A percentile compares a stretch with the other conserved stretches of the same genome.
Conservation (phyloP, 2,797 vertebrate species). For the Enteromius argenteus region DNA sequence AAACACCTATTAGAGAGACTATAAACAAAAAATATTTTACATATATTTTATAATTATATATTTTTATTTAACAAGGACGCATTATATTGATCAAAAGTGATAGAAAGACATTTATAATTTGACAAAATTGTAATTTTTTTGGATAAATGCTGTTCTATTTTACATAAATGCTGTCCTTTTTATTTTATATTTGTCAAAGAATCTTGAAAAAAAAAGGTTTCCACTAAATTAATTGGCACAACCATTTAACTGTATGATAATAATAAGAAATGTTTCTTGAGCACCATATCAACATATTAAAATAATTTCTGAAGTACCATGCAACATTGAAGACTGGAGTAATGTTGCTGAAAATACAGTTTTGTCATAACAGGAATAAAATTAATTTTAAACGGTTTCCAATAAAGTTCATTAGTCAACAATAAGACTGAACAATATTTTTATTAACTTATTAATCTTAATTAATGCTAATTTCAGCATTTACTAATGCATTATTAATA, state of each 20-base stretch:
- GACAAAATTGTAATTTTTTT: neutral
- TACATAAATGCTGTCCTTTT: neutral
- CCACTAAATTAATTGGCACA: neutral
- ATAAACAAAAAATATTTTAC: neutral
- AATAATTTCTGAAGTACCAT: neutral
- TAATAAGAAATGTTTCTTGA: neutral
- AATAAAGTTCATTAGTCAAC: too few relatives aligned
- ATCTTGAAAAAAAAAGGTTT: neutral
- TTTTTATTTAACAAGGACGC: too few relatives aligned
- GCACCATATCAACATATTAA: neutral
- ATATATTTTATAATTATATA: too few relatives aligned
- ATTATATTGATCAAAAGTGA: neutral
- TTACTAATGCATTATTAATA: too few relatives aligned
- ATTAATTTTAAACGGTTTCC: too few relatives aligned
- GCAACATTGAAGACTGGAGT: neutral
- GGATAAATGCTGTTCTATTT: neutral
- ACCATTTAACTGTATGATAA: neutral
- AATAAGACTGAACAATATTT: too few relatives aligned
- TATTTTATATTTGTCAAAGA: neutral
- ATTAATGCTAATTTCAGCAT: too few relatives aligned
- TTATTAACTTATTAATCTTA: too few relatives aligned
- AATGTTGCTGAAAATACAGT: neutral
- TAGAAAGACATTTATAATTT: neutral
- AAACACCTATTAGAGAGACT: neutral
- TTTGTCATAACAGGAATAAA: neutral